phyloP scores from a whole-genome alignment of 2,888 invertebrate species.

The Lissonota sp. region DNA sequence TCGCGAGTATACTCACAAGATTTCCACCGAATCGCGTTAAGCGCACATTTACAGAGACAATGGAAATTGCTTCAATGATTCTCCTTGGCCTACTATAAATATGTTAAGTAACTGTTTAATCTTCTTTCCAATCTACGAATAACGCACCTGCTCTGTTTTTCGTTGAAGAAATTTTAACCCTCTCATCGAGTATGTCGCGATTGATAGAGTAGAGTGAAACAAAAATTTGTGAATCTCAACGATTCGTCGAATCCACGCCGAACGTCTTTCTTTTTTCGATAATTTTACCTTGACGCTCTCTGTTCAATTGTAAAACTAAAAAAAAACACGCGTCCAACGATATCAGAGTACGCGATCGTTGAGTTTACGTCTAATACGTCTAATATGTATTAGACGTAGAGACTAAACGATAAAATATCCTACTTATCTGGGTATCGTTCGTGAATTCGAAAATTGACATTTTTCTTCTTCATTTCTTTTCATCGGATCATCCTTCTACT shows the following conservation, averaged over 20 bases:
- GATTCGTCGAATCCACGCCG: background rate
- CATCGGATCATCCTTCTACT: constrained; percentile 2
- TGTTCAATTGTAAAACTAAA: background rate
- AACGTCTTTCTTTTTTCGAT: background rate
- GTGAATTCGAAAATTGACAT: constrained; percentile 27
- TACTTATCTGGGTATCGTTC: constrained; percentile 37
- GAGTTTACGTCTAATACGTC: constrained; percentile 1
- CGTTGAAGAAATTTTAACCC: constrained; percentile 11
- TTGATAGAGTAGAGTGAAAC: background rate
- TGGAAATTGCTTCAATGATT: constrained; percentile 24
- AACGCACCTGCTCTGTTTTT: constrained; percentile 16
- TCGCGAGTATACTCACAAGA: constrained; percentile 15
- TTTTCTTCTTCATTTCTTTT: constrained; percentile 12
- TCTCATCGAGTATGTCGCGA: background rate
- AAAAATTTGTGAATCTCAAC: constrained; percentile 9
- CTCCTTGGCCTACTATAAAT: constrained; percentile 23
- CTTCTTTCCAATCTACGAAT: constrained; percentile 20
- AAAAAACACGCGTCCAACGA: background rate
- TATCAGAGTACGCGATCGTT: background rate
- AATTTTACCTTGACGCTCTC: background rate
- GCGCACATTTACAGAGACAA: constrained; percentile 38
- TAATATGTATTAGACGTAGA: too few relatives aligned
- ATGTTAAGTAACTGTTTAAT: constrained; percentile 46
- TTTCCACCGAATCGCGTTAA: constrained; percentile 23
- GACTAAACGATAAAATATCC: constrained; percentile 11